Percentiles rank a stretch among this genome's conserved stretches.
phyloP scores from a whole-genome alignment of 2,888 invertebrate species.

The Lycia hirtaria region DNA sequence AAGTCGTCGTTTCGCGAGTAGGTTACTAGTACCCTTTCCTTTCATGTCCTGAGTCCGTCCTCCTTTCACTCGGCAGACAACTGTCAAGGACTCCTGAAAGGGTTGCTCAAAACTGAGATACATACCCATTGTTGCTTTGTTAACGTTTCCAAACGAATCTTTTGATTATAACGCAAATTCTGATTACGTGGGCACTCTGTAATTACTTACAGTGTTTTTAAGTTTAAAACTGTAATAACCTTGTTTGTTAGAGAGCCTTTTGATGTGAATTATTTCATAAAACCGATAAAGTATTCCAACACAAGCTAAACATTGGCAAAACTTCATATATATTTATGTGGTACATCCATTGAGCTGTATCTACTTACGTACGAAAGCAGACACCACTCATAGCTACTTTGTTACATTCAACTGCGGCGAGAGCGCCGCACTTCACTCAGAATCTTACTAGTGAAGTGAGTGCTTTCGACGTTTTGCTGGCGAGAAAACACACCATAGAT shows the following conservation, averaged over 20 bases:
- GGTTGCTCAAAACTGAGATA: slow-evolving; percentile 6
- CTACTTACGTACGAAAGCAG: too few species aligned
- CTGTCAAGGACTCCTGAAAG: background rate
- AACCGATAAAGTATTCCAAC: too few species aligned
- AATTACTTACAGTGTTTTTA: slow-evolving; percentile 24
- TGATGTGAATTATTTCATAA: slow-evolving; percentile 23
- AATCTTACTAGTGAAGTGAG: too few species aligned
- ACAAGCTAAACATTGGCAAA: too few species aligned
- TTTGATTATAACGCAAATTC: slow-evolving; percentile 19
- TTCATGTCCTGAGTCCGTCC: background rate
- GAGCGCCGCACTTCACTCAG: too few species aligned
- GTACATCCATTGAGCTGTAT: too few species aligned
- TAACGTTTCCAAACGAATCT: slow-evolving; percentile 26
- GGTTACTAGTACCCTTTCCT: background rate
- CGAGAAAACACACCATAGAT: too few species aligned
- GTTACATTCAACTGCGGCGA: too few species aligned
- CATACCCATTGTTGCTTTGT: slow-evolving; percentile 19
- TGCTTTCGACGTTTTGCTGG: too few species aligned
- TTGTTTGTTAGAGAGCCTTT: slow-evolving; percentile 22
- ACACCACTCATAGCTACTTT: too few species aligned
- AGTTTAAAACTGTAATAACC: slow-evolving; percentile 22
- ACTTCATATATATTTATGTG: too few species aligned
- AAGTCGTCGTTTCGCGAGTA: background rate
- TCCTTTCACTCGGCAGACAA: background rate
- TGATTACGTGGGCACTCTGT: slow-evolving; percentile 16